Evolutionary conservation across 2,113 vertebrate genomes (phyloP).

Genomic region (Neogale vison): DNA sequence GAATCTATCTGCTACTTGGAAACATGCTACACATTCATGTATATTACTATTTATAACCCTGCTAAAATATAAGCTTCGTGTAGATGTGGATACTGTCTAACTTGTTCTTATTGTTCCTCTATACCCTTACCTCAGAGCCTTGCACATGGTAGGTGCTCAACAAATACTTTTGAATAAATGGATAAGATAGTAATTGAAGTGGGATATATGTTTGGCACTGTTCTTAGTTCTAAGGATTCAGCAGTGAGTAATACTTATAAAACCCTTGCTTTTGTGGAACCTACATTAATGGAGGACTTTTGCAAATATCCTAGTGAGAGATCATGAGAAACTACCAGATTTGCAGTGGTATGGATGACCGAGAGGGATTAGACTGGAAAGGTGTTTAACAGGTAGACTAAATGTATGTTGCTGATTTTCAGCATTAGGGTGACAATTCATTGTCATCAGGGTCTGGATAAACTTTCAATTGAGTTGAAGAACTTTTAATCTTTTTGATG

Average conservation of each 20-base stretch:
- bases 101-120: neutral
- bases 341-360: neutral
- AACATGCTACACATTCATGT: neutral
- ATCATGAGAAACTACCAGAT: neutral
- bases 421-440: neutral
- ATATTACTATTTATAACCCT: neutral
- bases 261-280: neutral
- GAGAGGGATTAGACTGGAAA: neutral
- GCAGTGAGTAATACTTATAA: neutral
- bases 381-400: neutral
- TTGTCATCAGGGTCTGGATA: neutral
- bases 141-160: neutral
- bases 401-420: neutral
- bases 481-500: neutral
- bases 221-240: neutral
- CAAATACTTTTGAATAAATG: neutral
- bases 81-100: neutral
- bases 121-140: neutral
- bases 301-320: neutral
- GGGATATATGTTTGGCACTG: neutral
- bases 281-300: neutral
- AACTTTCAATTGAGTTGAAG: neutral
- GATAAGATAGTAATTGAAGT: neutral
- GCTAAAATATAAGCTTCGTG: neutral
- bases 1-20: neutral